A percentile compares a stretch with the other conserved stretches of the same genome.
Evolutionary conservation across 2,888 invertebrate genomes (phyloP).

Genomic region (Fragum whitleyi): DNA sequence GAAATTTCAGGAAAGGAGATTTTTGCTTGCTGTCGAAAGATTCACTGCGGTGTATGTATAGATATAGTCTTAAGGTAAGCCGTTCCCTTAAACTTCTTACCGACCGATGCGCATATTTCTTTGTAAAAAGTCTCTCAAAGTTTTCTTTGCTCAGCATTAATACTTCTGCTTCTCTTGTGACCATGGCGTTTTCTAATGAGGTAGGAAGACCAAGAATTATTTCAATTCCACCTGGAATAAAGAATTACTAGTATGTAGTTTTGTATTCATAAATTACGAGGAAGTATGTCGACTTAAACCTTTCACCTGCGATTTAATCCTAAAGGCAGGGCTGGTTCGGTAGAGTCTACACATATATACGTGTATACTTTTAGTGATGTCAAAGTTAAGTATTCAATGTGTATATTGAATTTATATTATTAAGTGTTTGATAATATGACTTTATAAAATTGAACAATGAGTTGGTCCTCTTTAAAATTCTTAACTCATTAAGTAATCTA

Average conservation of each 20-base stretch:
- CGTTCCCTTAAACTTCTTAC: constrained; percentile 69
- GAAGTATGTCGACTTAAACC: too few relatives aligned
- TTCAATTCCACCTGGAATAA: constrained; percentile 71
- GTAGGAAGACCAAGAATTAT: constrained; percentile 70
- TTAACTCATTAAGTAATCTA: too few relatives aligned
- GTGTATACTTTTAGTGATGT: too few relatives aligned
- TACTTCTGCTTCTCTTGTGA: constrained; percentile 73
- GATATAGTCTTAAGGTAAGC: constrained; percentile 70
- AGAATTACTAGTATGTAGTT: too few relatives aligned
- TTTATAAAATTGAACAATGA: too few relatives aligned
- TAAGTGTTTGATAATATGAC: too few relatives aligned
- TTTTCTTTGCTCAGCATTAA: constrained; percentile 72
- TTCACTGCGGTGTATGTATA: constrained; percentile 76
- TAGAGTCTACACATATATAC: too few relatives aligned
- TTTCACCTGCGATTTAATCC: too few relatives aligned
- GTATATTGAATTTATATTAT: too few relatives aligned
- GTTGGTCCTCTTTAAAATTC: too few relatives aligned
- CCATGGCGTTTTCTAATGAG: constrained; percentile 72
- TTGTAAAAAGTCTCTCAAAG: constrained; percentile 73
- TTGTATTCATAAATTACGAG: not conserved
- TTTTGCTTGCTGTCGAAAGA: constrained; percentile 53
- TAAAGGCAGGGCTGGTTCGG: too few relatives aligned
- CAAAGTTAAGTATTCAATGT: too few relatives aligned
- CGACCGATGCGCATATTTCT: constrained; percentile 67
- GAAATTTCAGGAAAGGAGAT: constrained; percentile 72